Percentiles rank a stretch among this genome's conserved stretches.
phyloP scores from a whole-genome alignment of 2,797 vertebrate species.

The Naso thynnoides region DNA sequence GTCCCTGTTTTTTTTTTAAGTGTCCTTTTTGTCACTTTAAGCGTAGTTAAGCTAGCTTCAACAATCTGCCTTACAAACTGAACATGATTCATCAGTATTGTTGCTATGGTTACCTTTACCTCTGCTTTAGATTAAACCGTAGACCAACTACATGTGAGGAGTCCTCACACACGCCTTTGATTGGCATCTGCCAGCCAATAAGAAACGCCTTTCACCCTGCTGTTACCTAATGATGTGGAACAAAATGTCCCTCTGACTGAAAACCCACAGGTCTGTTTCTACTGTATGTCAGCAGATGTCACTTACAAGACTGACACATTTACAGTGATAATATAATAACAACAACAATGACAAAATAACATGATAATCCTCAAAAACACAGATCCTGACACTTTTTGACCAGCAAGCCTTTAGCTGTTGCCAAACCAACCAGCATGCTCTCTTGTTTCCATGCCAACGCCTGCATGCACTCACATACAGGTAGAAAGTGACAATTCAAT shows the following conservation, averaged over 20 bases:
- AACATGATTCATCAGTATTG: background rate
- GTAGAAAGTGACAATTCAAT: slow-evolving; percentile 30
- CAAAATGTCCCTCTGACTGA: slow-evolving; percentile 2
- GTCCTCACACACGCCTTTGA: background rate
- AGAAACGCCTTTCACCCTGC: background rate
- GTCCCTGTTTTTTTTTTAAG: background rate
- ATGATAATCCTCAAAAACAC: background rate
- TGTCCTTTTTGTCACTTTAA: background rate
- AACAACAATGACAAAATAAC: background rate
- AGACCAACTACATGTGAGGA: background rate
- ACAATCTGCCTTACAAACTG: background rate
- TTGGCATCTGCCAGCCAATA: background rate
- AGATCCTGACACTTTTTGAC: slow-evolving; percentile 4
- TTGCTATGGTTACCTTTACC: background rate
- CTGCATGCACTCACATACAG: slow-evolving; percentile 29
- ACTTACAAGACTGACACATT: background rate
- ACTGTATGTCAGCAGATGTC: too few species aligned
- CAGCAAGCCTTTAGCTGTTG: slow-evolving; percentile 10
- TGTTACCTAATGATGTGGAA: background rate
- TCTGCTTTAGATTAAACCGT: background rate
- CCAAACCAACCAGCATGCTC: slow-evolving; percentile 34
- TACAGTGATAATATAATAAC: background rate
- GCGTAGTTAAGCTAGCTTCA: background rate
- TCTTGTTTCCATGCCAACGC: slow-evolving; percentile 64
- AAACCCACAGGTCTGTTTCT: too few species aligned